Evolutionary conservation across 2,888 invertebrate genomes (phyloP), one percentile per base, ranked within the genome.

Genomic region (Chydorus sphaericus): DNA sequence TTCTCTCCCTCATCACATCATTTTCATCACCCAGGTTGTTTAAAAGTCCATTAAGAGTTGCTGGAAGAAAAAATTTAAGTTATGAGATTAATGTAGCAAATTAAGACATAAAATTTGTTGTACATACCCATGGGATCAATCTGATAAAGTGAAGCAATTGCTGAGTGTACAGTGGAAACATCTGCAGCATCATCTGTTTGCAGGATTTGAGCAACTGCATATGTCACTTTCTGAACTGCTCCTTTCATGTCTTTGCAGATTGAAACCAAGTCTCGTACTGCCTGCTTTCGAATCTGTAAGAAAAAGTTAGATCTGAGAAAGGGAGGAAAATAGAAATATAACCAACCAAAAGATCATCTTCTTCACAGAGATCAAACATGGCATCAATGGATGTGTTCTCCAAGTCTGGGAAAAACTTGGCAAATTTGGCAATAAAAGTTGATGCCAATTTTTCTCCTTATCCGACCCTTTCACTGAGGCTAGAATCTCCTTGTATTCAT

Each of bases 381-480:
- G 91, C 89, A 71, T 94, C 87, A 55, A 96, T 82, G 7, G 93
- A 89, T 67, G 84, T 80, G 62, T 85, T 84, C n/a, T 86, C 80
- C 57, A 88, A 73, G 59, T 77, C 77, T 7, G 94, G 93, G 69
- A 96, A 97, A 69, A 84, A 79, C 67, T 86, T 89, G 69, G 92
- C 92, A 73, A 94, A 96, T 70, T 90, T 82, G 3, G 89, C 85
- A 67, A 96, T 92, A 65, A 97, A 93, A 69, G 96, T 94, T 3
- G 93, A 89, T 5, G 94, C 90, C 60, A 97, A 72, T 56, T 88
- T 81, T 96, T 96, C 66, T 92, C 92, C 64, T 87, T 89, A 18
- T 85, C 48, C 0, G 82, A 81, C 29, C 92, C 91, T 71, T 90
- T 91, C 0, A 89, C 87, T 37, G 89, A 90, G 57, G 82, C 81